phyloP scores from a whole-genome alignment of 2,888 invertebrate species.

The Crossocerus cetratus region DNA sequence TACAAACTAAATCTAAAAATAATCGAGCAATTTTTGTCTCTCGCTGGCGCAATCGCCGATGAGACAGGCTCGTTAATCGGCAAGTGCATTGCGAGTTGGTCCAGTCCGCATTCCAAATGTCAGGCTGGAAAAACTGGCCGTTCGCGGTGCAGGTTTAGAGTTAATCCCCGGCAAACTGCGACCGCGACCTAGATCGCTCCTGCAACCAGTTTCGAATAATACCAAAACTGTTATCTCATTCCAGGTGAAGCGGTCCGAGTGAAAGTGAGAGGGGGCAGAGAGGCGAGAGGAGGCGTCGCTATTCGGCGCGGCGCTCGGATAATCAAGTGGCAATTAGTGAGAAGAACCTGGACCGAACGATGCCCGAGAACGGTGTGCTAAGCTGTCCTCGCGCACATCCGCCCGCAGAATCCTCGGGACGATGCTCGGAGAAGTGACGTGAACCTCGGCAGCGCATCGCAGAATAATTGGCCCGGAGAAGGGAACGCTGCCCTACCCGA shows the following conservation, averaged over 20 bases:
- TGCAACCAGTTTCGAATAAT: too few relatives aligned
- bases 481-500: conserved; percentile 14
- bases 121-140: too few relatives aligned
- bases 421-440: conserved; percentile 73
- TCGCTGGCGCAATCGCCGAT: too few relatives aligned
- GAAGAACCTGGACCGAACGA: not conserved
- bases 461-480: conserved; percentile 34
- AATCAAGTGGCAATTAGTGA: not conserved
- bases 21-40: too few relatives aligned
- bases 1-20: too few relatives aligned
- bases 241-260: conserved; percentile 11
- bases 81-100: too few relatives aligned
- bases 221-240: conserved; percentile 1
- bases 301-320: conserved; percentile 8
- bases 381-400: conserved; percentile 1
- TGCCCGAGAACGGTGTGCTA: conserved; percentile 4
- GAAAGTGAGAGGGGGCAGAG: not conserved
- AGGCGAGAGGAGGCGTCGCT: conserved; percentile 4
- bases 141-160: too few relatives aligned
- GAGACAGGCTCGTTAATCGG: too few relatives aligned
- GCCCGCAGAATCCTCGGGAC: conserved; percentile 26
- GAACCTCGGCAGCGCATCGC: conserved; percentile 41
- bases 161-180: conserved; percentile 1
- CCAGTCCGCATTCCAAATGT: too few relatives aligned
- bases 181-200: not conserved